A percentile compares a stretch with the other conserved stretches of the same genome.
Evolutionary conservation across 2,797 vertebrate species (phyloP).

Genomic region (Agapornis canus): DNA sequence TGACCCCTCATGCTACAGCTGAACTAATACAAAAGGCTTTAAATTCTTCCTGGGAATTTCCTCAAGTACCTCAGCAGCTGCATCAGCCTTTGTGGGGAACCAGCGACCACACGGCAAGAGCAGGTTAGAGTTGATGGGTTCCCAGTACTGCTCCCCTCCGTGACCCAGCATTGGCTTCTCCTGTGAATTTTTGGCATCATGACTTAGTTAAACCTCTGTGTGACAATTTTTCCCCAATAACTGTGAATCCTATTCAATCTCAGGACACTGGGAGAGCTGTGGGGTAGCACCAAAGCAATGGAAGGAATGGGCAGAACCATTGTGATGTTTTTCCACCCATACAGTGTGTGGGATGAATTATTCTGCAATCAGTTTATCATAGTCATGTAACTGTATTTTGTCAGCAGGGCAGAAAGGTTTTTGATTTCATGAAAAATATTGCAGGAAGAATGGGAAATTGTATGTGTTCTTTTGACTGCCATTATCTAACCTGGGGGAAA

Average conservation of each 20-base stretch:
- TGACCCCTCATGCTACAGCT: neutral
- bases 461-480: neutral
- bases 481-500: neutral
- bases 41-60: neutral
- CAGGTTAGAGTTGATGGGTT: neutral
- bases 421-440: neutral
- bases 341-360: neutral
- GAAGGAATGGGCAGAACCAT: neutral
- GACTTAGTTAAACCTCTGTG: neutral
- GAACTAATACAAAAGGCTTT: neutral
- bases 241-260: neutral
- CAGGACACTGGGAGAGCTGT: neutral
- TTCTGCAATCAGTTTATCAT: neutral
- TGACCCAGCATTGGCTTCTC: rapidly evolving
- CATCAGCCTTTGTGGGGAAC: rapidly evolving
- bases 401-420: neutral
- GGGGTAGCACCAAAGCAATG: neutral
- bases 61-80: neutral
- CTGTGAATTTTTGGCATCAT: neutral
- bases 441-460: neutral
- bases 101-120: neutral
- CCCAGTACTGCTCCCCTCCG: rapidly evolving
- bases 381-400: neutral
- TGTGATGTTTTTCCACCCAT: neutral
- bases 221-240: neutral